Conservation (phyloP, 2,797 vertebrate genomes). For the Dendrocincla fuliginosa region DNA sequence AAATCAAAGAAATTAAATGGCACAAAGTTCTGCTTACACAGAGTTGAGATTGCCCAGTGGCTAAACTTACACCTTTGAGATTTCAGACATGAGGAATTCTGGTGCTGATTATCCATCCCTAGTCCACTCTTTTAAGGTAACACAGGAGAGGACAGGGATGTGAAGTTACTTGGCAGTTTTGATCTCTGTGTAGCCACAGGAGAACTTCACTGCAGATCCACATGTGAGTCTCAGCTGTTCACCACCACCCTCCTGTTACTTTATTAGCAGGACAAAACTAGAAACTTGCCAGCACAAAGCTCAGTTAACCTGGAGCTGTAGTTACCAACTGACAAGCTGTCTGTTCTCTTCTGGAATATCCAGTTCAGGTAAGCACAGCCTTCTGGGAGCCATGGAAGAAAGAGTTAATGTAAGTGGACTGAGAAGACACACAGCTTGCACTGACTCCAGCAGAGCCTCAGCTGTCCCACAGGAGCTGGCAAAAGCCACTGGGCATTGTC, state of each 20-base stretch:
- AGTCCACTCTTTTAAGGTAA: neutral
- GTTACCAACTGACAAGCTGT: neutral
- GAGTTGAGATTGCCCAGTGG: neutral
- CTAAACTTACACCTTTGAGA: neutral
- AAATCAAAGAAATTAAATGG: neutral
- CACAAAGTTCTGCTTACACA: neutral
- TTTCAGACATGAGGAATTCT: neutral
- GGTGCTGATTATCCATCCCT: accelerated
- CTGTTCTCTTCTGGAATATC: neutral
- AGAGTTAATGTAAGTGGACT: neutral
- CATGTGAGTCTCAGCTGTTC: neutral
- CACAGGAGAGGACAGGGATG: neutral
- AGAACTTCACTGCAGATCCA: neutral
- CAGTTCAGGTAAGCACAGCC: neutral
- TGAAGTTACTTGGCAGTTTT: neutral
- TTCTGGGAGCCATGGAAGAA: neutral
- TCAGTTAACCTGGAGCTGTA: neutral
- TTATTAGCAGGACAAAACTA: neutral
- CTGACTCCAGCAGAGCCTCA: neutral
- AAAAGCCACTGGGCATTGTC: neutral
- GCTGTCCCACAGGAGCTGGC: neutral
- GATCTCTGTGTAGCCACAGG: neutral
- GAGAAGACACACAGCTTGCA: neutral
- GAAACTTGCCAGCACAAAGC: neutral
- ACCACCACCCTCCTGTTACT: neutral